These are phyloP conservation scores for Enhydra lutris DNA, from an alignment of 2,113 vertebrate species.

Conservation along the genomic window DNA sequence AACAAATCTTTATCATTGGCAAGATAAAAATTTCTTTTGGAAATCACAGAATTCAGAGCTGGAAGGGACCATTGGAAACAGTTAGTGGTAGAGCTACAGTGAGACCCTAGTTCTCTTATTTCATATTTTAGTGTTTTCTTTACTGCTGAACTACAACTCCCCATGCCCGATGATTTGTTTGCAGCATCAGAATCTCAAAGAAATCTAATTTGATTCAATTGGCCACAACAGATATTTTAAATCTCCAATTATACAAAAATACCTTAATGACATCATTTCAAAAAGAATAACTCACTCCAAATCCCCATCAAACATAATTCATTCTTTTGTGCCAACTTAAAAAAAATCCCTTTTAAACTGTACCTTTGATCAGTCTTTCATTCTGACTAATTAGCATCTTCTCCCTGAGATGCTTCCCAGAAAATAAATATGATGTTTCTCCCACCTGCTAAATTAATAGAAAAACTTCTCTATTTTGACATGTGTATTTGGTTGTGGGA, in stretches of 20 bases:
- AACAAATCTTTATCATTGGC: not conserved
- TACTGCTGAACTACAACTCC: not conserved
- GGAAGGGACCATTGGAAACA: not conserved
- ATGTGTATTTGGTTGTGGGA: constrained; percentile 15
- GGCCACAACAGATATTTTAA: constrained; percentile 31
- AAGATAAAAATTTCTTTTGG: constrained; percentile 18
- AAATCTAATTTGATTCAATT: constrained; percentile 31
- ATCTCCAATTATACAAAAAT: constrained; percentile 42
- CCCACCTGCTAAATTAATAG: constrained; percentile 39
- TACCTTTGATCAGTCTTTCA: constrained; percentile 5
- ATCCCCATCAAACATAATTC: constrained; percentile 40
- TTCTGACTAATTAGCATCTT: not conserved
- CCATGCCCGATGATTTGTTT: not conserved
- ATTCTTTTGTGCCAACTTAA: not conserved
- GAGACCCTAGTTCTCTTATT: not conserved
- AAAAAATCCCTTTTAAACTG: not conserved
- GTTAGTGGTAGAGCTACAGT: not conserved
- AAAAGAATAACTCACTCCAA: constrained; percentile 26
- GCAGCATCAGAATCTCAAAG: not conserved
- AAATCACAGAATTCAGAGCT: not conserved
- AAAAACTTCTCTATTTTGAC: not conserved
- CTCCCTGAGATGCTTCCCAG: constrained; percentile 22
- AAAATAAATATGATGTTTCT: constrained; percentile 9
- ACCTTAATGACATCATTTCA: constrained; percentile 46
- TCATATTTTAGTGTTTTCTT: constrained; percentile 9